Evolutionary conservation across 2,113 vertebrate species (phyloP).

Genomic region (Perccottus glenii): DNA sequence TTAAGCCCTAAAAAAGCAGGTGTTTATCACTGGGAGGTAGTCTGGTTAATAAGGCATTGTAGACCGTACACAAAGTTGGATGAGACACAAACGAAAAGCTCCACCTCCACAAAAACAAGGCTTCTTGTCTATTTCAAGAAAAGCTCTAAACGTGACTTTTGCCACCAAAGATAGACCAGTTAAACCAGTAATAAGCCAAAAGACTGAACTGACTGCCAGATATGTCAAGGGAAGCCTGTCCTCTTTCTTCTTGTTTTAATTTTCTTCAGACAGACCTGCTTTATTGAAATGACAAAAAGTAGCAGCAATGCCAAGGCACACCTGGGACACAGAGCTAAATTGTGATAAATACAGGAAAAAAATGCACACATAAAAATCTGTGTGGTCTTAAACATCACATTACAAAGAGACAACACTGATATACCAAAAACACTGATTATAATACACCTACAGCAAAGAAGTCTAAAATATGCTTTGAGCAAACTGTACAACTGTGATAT

Average conservation of each 20-base stretch:
- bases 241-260: neutral
- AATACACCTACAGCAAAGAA: no score
- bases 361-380: no score
- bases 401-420: no score
- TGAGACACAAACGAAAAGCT: neutral
- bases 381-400: no score
- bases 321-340: neutral
- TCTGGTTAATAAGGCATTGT: neutral
- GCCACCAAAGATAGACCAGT: neutral
- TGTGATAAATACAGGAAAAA: neutral
- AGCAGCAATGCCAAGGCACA: neutral
- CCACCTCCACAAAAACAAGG: neutral
- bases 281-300: neutral
- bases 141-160: neutral
- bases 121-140: conserved; percentile 1
- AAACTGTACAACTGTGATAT: no score
- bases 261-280: neutral
- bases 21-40: conserved; percentile 1
- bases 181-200: neutral
- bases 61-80: neutral
- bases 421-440: no score
- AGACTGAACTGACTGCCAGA: neutral
- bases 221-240: neutral
- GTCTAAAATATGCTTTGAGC: no score
- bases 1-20: conserved; percentile 8